Evolutionary conservation across 64 coral and sea anemone genomes (phyloP).

Genomic region (Acropora tenuis): DNA sequence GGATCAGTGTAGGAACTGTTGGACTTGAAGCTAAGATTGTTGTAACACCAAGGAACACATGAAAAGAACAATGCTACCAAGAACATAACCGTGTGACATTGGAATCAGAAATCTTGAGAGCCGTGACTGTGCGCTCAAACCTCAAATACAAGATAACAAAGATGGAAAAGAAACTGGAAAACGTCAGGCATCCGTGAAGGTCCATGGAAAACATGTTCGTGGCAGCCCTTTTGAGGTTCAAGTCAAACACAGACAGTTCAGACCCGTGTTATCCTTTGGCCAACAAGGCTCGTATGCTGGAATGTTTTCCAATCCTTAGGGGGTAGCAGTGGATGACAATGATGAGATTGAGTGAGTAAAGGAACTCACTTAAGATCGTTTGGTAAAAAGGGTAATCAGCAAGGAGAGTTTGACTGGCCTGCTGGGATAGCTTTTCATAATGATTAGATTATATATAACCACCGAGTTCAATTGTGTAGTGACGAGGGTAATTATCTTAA

Average conservation of each 20-base stretch:
- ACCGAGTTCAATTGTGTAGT: not conserved
- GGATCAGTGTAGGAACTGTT: conserved; percentile 58
- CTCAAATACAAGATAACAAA: conserved; percentile 41
- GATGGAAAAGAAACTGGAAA: conserved; percentile 8
- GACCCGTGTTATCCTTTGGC: conserved; percentile 35
- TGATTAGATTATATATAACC: not conserved
- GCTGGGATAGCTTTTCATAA: conserved; percentile 6
- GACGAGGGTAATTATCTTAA: not conserved
- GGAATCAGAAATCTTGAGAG: conserved; percentile 15
- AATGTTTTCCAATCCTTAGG: not conserved
- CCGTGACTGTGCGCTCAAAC: no score
- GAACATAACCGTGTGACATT: conserved; percentile 1
- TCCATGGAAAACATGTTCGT: not conserved
- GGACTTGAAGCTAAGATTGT: conserved; percentile 49
- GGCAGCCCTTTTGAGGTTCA: not conserved
- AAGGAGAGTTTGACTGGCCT: conserved; percentile 13
- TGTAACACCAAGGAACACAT: conserved; percentile 14
- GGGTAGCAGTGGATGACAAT: conserved; percentile 38
- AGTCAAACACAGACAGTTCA: conserved; percentile 27
- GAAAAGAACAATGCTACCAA: conserved; percentile 5
- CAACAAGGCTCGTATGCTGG: not conserved
- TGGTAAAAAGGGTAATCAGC: conserved; percentile 1
- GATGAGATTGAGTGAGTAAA: conserved; percentile 13
- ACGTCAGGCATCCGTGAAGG: no score
- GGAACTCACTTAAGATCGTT: conserved; percentile 7